Evolutionary conservation across 2,113 vertebrate species (phyloP), one percentile per base, ranked within the genome.

Genomic region (Clarias gariepinus): DNA sequence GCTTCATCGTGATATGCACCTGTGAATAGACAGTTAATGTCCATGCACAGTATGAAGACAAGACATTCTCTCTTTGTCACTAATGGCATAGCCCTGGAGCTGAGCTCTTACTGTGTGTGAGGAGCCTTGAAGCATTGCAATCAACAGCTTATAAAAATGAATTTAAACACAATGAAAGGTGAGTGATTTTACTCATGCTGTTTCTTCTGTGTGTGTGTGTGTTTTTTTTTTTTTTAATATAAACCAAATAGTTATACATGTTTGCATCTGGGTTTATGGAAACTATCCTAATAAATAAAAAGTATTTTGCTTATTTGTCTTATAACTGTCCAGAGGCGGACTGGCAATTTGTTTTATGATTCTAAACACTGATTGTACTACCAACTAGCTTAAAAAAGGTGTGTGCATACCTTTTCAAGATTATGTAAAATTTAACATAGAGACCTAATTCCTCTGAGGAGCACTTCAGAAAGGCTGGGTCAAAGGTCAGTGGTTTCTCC

Each of bases 401-500:
- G 64, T 85, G 23, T 3, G 66, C 69, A 73, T 82, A 61, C 83
- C 87, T 91, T 83, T 84, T 83, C 47, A 81, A 81, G 81, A 88
- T 91, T 80, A 85, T 85, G 61, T 91, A 90, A 81, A 88, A 91
- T 89, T 90, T 90, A 91, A 92, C 89, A 91, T 86, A 91, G 85
- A 60, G 78, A 84, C 89, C 89, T 89, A 88, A 90, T 90, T 91
- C 88, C 69, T 90, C 85, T 71, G 33, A 69, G 83, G 87, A 87
- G 83, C 90, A 81, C 89, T 83, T 79, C 55, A 88, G 83, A 81
- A 90, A 89, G 83, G 88, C 88, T 60, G 85, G 82, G 90, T 93
- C 91, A 92, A 68, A 89, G 90, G 91, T 92, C 80, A 87, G 81
- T 90, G 88, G 90, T 93, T 92, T 86, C 90, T 90, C 91, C 92